Evolutionary conservation across 92 coral and sea anemone species (phyloP), one percentile per base, ranked within the genome.

Genomic region (Montipora capitata): DNA sequence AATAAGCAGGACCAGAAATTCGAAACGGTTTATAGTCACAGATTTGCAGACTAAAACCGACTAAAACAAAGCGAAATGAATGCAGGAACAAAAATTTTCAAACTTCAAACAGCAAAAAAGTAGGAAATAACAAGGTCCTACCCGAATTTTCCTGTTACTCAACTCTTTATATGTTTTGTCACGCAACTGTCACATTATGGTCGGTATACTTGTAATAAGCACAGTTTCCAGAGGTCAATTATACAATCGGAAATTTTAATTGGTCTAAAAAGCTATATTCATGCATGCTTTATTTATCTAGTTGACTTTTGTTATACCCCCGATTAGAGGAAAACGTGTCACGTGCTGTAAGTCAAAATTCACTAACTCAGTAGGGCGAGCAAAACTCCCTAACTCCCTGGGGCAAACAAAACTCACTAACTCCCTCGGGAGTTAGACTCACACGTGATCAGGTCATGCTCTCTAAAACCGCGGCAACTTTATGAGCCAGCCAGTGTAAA

Each of bases 321-420:
- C 49, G 70, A 56, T 77, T 77, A 40, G 18, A 77, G 43, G 17
- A 77, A 15, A 77, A 77, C 82, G 82, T 77, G 82, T 77, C 81
- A 76, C 66, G 65, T 56, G 81, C 41, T 57, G 38, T 76, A 8
- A n/a, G 68, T 77, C 82, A 77, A 54, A 77, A 77, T 57, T 17
- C 43, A 17, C 48, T 77, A 77, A 77, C 70, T 77, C 68, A 40
- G 68, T 57, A 48, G 68, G 81, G 67, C 56, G 48, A 71, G 39
- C 67, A 76, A 77, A 77, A 77, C 81, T 77, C 81, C n/a, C n/a
- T n/a, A n/a, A n/a, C n/a, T n/a, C n/a, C n/a, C n/a, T n/a, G n/a
- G n/a, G n/a, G n/a, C n/a, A n/a, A n/a, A n/a, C n/a, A n/a, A n/a
- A n/a, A n/a, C n/a, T n/a, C n/a, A 51, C 82, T 77, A 77, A 77